These are phyloP conservation scores for Mus caroli DNA, from an alignment of 2,797 vertebrate species.

Conservation along the genomic window DNA sequence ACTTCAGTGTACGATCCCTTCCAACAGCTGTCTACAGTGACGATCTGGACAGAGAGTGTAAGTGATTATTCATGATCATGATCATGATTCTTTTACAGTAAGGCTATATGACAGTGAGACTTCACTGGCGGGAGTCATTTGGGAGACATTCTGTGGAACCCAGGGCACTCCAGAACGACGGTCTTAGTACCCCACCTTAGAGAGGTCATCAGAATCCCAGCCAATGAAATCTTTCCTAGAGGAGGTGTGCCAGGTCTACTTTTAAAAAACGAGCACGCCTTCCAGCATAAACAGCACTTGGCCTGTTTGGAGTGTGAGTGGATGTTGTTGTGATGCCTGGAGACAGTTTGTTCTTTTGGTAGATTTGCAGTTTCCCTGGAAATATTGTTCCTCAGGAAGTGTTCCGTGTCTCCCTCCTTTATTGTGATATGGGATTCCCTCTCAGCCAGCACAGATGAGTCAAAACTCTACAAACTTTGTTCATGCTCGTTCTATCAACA, in stretches of 20 bases:
- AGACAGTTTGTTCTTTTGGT: slow-evolving; percentile 65
- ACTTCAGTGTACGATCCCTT: background rate
- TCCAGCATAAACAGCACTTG: slow-evolving; percentile 48
- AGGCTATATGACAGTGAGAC: background rate
- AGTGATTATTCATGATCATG: background rate
- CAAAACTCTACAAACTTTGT: background rate
- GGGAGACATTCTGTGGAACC: background rate
- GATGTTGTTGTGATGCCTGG: slow-evolving; percentile 16
- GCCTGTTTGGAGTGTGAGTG: slow-evolving; percentile 37
- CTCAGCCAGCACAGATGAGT: background rate
- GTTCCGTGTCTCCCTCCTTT: slow-evolving; percentile 36
- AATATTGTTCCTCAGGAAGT: slow-evolving; percentile 34
- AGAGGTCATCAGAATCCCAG: background rate
- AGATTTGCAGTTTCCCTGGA: slow-evolving; percentile 52
- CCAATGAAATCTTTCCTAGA: slow-evolving; percentile 33
- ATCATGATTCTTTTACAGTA: background rate
- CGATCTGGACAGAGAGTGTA: background rate
- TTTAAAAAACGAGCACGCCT: slow-evolving; percentile 47
- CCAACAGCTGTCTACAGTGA: background rate
- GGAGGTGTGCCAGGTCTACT: slow-evolving; percentile 43
- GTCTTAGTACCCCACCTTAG: background rate
- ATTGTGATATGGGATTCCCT: background rate
- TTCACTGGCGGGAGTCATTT: background rate
- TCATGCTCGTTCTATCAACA: background rate
- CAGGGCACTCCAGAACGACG: background rate